These are phyloP conservation scores for Apis mellifera DNA, from an alignment of 1,140 invertebrate species.

Conservation along the genomic window Amel_HAv3.1 CM009937.2:2975001-2975500, in stretches of 20 bases:
- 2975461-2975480: conserved; percentile 91
- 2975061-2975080: not conserved
- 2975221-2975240: conserved; percentile 90
- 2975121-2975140: conserved; percentile 58
- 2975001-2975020: too few relatives aligned
- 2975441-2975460: conserved; percentile 90
- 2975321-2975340: too few relatives aligned
- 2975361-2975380: conserved; percentile 86
- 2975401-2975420: conserved; percentile 89
- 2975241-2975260: conserved; percentile 85
- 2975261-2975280: conserved; percentile 74
- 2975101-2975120: conserved; percentile 71
- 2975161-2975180: conserved; percentile 71
- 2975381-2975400: conserved; percentile 92
- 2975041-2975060: too few relatives aligned
- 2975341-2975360: not conserved
- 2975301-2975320: conserved; percentile 59
- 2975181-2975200: conserved; percentile 87
- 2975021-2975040: too few relatives aligned
- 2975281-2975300: conserved; percentile 79
- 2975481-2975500: too few relatives aligned
- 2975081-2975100: conserved; percentile 76
- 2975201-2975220: conserved; percentile 91
- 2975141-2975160: conserved; percentile 72
- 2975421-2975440: conserved; percentile 91